These are phyloP conservation scores for Drosophila watanabei DNA, from an alignment of 1,140 invertebrate genomes.

Conservation along the genomic window DNA sequence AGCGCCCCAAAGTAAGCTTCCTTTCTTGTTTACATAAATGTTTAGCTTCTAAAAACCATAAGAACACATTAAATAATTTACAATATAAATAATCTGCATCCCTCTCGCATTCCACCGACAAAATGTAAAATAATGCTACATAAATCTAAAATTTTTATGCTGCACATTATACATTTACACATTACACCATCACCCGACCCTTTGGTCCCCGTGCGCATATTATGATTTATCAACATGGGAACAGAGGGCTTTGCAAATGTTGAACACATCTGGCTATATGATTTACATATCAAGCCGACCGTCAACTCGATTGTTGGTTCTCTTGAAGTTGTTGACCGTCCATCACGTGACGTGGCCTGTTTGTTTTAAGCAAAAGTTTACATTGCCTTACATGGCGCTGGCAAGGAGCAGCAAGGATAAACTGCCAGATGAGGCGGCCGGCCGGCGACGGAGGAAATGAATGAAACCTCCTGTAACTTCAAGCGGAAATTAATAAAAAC, in stretches of 20 bases:
- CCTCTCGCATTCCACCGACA: not conserved
- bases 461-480: slow-evolving; percentile 49
- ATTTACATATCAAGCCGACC: slow-evolving; percentile 71
- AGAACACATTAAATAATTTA: not conserved
- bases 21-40: no score
- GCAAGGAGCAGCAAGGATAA: slow-evolving; percentile 10
- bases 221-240: slow-evolving; percentile 50
- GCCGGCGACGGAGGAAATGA: slow-evolving; percentile 14
- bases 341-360: slow-evolving; percentile 68
- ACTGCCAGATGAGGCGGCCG: slow-evolving; percentile 13
- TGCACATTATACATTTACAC: slow-evolving; percentile 25
- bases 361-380: slow-evolving; percentile 75
- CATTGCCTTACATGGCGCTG: slow-evolving; percentile 20
- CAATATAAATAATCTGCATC: slow-evolving; percentile 1
- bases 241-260: slow-evolving; percentile 20
- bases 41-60: no score
- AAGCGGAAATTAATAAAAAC: slow-evolving; percentile 72
- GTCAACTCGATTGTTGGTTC: slow-evolving; percentile 44
- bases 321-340: slow-evolving; percentile 71
- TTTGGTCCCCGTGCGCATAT: slow-evolving; percentile 4
- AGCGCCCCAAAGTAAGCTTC: no score
- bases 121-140: slow-evolving; percentile 17
- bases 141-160: slow-evolving; percentile 38
- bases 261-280: slow-evolving; percentile 58
- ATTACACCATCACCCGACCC: slow-evolving; percentile 2